These are phyloP conservation scores for Gymnoscopelus microlampas DNA, from an alignment of 2,797 vertebrate species.

Conservation along the genomic window DNA sequence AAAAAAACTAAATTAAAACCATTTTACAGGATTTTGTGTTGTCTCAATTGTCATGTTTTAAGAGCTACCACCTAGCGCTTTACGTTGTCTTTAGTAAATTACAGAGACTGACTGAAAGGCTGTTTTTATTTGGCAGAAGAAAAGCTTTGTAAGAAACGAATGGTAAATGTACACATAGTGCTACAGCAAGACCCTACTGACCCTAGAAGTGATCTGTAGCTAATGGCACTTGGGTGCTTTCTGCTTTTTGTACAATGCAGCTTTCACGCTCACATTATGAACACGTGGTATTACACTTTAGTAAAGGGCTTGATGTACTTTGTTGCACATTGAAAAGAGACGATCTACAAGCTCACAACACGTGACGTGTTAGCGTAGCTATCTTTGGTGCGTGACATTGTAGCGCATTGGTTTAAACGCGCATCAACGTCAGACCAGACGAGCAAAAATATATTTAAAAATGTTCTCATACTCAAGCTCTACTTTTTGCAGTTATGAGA, in stretches of 20 bases:
- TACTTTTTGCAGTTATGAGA: too few relatives aligned
- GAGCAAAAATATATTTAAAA: too few relatives aligned
- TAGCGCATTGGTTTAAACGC: too few relatives aligned
- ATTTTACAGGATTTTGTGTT: conserved; percentile 80
- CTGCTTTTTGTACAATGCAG: conserved; percentile 31
- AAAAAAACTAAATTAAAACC: conserved; percentile 77
- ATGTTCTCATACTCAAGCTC: too few relatives aligned
- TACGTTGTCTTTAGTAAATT: conserved; percentile 5
- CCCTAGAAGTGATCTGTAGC: conserved; percentile 16
- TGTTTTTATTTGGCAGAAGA: conserved; percentile 62
- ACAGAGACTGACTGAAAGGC: conserved; percentile 10
- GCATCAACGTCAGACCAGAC: too few relatives aligned
- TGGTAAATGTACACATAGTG: conserved; percentile 22
- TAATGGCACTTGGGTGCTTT: conserved; percentile 45
- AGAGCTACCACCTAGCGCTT: conserved; percentile 5
- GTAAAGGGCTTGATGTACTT: too few relatives aligned
- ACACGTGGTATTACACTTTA: too few relatives aligned
- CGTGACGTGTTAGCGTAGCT: too few relatives aligned
- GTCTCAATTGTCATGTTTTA: conserved; percentile 47
- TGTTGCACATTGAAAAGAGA: too few relatives aligned
- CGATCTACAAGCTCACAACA: too few relatives aligned
- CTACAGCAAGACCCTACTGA: neutral
- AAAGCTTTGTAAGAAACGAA: conserved; percentile 17
- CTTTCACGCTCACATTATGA: neutral
- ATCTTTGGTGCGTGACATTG: too few relatives aligned